Percentiles rank a stretch among this genome's conserved stretches.
phyloP scores from a whole-genome alignment of 2,113 vertebrate genomes.

The Sinosuthora webbiana region DNA sequence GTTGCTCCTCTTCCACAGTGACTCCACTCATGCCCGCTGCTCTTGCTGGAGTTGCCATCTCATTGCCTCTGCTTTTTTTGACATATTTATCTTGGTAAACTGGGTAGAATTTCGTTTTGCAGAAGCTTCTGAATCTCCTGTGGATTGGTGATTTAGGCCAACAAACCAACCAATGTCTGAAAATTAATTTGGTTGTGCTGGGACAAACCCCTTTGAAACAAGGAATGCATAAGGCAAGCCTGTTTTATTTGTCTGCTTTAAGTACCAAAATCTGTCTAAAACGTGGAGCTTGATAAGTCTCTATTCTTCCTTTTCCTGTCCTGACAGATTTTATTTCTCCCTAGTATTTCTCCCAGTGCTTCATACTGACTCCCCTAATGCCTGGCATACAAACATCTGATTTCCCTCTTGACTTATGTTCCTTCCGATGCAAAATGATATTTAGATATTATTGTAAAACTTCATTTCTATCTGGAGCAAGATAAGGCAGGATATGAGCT shows the following conservation, averaged over 20 bases:
- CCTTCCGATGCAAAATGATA: not conserved
- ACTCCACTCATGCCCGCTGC: not conserved
- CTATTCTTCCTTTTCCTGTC: not conserved
- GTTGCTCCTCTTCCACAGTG: not conserved
- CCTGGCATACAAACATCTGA: not conserved
- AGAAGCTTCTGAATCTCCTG: not conserved
- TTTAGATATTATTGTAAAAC: not conserved
- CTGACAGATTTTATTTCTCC: not conserved
- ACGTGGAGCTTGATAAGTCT: not conserved
- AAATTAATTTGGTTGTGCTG: not conserved
- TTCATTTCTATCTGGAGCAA: not conserved
- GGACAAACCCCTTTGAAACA: not conserved
- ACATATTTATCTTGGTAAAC: not conserved
- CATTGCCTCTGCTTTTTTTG: not conserved
- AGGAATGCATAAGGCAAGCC: not conserved
- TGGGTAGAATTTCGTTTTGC: not conserved
- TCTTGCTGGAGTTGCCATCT: not conserved
- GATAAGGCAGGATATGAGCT: not conserved
- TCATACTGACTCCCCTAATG: not conserved
- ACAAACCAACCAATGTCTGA: not conserved
- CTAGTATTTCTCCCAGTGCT: not conserved
- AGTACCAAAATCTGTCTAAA: not conserved
- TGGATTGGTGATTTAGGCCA: not conserved
- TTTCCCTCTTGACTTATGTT: not conserved
- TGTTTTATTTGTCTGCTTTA: not conserved